phyloP scores from a whole-genome alignment of 2,888 invertebrate species.

The Coelopa pilipes region DNA sequence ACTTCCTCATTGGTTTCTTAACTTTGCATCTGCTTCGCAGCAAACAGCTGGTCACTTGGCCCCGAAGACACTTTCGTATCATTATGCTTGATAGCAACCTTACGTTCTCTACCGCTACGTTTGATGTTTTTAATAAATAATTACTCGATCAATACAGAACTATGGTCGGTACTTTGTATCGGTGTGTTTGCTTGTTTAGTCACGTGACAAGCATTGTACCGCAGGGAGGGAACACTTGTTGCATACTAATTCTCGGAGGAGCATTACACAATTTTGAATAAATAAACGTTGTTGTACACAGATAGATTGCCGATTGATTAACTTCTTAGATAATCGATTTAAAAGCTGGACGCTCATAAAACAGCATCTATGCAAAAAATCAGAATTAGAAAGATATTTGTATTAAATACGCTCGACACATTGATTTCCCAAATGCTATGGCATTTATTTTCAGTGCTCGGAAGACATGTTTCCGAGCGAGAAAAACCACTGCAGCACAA shows the following conservation, averaged over 20 bases:
- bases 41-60: no score
- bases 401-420: no score
- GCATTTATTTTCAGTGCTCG: no score
- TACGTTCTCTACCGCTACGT: no score
- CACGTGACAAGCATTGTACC: constrained; percentile 1
- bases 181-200: background rate
- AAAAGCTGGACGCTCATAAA: background rate
- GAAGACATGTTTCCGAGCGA: constrained; percentile 8
- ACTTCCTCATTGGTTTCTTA: no score
- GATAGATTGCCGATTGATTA: background rate
- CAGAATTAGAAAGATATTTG: background rate
- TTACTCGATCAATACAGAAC: no score
- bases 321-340: background rate
- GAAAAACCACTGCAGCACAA: background rate
- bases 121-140: no score
- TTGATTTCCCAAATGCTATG: no score
- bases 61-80: no score
- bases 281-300: background rate
- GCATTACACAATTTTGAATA: background rate
- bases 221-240: background rate
- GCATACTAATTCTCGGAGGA: background rate
- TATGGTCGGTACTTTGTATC: no score
- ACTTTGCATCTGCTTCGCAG: no score
- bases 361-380: background rate
- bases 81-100: no score